Evolutionary conservation across 2,113 vertebrate species (phyloP), one percentile per base, ranked within the genome.

Genomic region (Daubentonia madagascariensis): DNA sequence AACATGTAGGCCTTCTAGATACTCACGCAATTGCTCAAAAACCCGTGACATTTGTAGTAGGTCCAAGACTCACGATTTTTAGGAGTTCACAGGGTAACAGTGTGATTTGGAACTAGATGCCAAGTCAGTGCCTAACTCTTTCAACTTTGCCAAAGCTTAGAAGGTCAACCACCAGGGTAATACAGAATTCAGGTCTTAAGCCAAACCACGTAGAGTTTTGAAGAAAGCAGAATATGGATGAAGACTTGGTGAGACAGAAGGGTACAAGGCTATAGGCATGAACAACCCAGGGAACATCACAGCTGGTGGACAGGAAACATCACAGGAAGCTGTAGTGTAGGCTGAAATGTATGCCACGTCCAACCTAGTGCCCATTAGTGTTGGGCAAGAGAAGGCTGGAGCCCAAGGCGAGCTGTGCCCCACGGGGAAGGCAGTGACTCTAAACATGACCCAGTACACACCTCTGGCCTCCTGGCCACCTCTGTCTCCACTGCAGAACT

Each of bases 151-250:
- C 54, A 67, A 91, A 81, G 61, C 48, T 76, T 78, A 94, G 86
- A 84, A 87, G 73, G 9, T 32, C 68, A 61, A 40, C 8, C 30
- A 13, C 37, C n/a, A 80, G 59, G 13, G 37, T 70, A 48, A 68
- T 85, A 35, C 37, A 18, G 43, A 94, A 94, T 78, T 97, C 61
- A 35, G 32, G 30, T 91, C 70, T 95, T 88, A 35, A 93, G 12
- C 28, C 50, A 96, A 67, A 81, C 18, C n/a, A 52, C 17, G 61
- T 28, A 37, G 18, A 9, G 30, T 76, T 91, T 68, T 20, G n/a
- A 11, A 81, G 79, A 59, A 94, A 75, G 37, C 16, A 67, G 63
- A 91, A 85, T 75, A 70, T 65, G 28, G 63, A 79, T 88, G 78
- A 73, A 86, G 40, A 37, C 6, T 45, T 68, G 37, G 9, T 61